Evolutionary conservation across 2,113 vertebrate genomes (phyloP).

Genomic region (Gobio gobio): DNA sequence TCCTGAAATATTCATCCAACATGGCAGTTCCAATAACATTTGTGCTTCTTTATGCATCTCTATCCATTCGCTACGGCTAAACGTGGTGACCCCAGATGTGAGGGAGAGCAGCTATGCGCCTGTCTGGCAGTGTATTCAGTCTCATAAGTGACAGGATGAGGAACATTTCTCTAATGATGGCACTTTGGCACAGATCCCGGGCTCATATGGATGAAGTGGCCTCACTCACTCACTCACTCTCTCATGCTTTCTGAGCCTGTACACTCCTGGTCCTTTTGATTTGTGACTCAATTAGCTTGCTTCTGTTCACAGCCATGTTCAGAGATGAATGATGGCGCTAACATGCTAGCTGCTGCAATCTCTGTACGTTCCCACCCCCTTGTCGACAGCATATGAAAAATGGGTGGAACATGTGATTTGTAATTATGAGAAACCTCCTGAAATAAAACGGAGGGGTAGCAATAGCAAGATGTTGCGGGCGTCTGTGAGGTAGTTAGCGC

Average conservation of each 20-base stretch:
- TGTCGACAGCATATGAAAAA: slow-evolving; percentile 21
- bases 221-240: slow-evolving; percentile 26
- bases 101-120: not conserved
- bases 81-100: not conserved
- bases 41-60: not conserved
- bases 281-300: slow-evolving; percentile 52
- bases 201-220: slow-evolving; percentile 48
- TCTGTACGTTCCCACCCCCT: slow-evolving; percentile 10
- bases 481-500: slow-evolving; percentile 24
- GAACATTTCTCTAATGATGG: slow-evolving; percentile 39
- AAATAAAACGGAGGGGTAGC: slow-evolving; percentile 22
- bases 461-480: slow-evolving; percentile 27
- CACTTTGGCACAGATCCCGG: slow-evolving; percentile 30
- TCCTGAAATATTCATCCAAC: not conserved
- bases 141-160: slow-evolving; percentile 34
- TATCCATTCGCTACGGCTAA: not conserved
- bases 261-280: slow-evolving; percentile 37
- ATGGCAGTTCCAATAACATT: not conserved
- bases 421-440: slow-evolving; percentile 41
- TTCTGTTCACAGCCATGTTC: slow-evolving; percentile 47
- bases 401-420: slow-evolving; percentile 39
- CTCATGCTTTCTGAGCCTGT: slow-evolving; percentile 28
- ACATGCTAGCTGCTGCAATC: slow-evolving; percentile 1
- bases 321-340: slow-evolving; percentile 38
- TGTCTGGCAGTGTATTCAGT: slow-evolving; percentile 15